Evolutionary conservation across 2,888 invertebrate species (phyloP).

Genomic region (Laspeyria flexula): DNA sequence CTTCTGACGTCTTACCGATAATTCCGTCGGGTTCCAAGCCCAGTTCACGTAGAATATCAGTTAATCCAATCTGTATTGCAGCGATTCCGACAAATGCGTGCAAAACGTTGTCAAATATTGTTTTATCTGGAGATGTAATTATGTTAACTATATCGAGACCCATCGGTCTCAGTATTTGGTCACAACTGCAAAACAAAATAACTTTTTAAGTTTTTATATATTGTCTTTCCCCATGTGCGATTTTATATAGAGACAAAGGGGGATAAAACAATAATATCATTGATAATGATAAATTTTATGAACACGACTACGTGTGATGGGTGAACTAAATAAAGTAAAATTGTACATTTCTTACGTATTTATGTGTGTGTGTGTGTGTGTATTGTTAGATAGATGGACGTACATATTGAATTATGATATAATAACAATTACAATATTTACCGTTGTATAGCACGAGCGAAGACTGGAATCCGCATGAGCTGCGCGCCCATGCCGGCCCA

Average conservation of each 20-base stretch:
- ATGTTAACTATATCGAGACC: neutral
- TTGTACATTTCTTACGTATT: too few relatives aligned
- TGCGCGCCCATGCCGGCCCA: conserved; percentile 89
- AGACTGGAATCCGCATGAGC: conserved; percentile 87
- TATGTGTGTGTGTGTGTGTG: too few relatives aligned
- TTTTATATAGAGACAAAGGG: too few relatives aligned
- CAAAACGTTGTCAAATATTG: neutral
- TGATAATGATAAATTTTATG: too few relatives aligned
- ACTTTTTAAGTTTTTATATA: too few relatives aligned
- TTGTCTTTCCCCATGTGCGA: too few relatives aligned
- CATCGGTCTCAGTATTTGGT: neutral
- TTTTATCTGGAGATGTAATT: neutral
- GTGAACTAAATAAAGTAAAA: too few relatives aligned
- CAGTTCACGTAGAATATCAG: neutral
- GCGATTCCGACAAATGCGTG: neutral
- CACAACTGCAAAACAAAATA: neutral
- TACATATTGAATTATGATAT: too few relatives aligned
- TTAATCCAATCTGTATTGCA: conserved; percentile 2
- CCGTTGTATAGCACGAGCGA: conserved; percentile 83
- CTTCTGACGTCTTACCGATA: neutral
- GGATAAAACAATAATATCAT: too few relatives aligned
- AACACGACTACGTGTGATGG: too few relatives aligned
- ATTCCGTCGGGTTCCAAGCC: neutral
- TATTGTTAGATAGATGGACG: too few relatives aligned
- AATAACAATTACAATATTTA: conserved; percentile 26